phyloP scores from a whole-genome alignment of 2,113 vertebrate genomes.

The Ochotona curzoniae region DNA sequence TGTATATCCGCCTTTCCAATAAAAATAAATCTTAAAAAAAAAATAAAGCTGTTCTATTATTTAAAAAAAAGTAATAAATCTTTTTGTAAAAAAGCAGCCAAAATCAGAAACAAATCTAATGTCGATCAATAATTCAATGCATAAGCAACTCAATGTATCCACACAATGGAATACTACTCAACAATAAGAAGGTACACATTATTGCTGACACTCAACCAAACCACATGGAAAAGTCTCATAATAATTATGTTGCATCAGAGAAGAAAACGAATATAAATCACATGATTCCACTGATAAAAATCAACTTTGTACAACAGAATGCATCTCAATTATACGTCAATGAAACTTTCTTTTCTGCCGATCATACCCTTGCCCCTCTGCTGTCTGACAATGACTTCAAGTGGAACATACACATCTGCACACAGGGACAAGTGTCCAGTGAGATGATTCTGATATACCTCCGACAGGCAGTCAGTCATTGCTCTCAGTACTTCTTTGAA shows the following conservation, averaged over 20 bases:
- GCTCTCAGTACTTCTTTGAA: conserved; percentile 3
- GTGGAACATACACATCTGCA: not conserved
- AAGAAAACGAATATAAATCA: not conserved
- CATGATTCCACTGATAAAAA: conserved; percentile 33
- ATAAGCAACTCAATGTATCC: not conserved
- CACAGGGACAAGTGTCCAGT: not conserved
- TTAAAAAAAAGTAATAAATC: too few relatives aligned
- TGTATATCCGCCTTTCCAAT: too few relatives aligned
- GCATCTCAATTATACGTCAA: not conserved
- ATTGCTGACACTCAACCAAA: not conserved
- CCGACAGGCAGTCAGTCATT: not conserved
- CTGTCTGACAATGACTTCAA: not conserved
- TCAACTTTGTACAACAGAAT: not conserved
- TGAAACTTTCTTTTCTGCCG: not conserved
- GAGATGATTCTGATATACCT: not conserved
- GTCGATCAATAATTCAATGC: not conserved
- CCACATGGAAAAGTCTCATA: not conserved
- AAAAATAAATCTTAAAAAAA: too few relatives aligned
- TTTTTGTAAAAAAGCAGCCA: not conserved
- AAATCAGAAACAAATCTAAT: conserved; percentile 27
- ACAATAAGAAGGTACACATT: conserved; percentile 22
- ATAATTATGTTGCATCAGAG: not conserved
- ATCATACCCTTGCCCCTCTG: not conserved
- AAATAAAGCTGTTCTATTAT: too few relatives aligned
- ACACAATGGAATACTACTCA: not conserved